These are phyloP conservation scores for Sitta carolinensis DNA, from an alignment of 2,797 vertebrate species.

Conservation along the genomic window DNA sequence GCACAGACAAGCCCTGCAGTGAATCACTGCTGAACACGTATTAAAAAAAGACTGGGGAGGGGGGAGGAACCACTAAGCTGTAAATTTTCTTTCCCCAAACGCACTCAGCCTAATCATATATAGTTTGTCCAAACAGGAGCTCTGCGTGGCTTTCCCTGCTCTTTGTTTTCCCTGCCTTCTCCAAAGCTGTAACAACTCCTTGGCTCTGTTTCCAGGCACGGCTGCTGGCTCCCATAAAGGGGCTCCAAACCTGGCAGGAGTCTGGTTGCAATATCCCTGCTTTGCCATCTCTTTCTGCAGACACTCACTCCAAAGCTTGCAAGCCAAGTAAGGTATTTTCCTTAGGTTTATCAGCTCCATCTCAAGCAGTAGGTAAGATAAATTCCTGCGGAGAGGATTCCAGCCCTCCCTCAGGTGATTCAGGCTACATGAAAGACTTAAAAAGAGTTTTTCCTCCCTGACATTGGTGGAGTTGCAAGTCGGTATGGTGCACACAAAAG, in stretches of 20 bases:
- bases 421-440: neutral
- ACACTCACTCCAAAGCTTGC: neutral
- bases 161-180: conserved; percentile 4
- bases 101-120: neutral
- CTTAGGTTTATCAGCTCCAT: neutral
- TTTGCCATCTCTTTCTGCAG: conserved; percentile 3
- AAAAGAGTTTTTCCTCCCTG: neutral
- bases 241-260: conserved; percentile 5
- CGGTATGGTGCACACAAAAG: neutral
- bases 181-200: neutral
- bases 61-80: fast-evolving
- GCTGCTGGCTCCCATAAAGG: conserved; percentile 4
- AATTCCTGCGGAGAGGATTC: neutral
- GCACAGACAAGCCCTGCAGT: neutral
- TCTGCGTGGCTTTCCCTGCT: neutral
- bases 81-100: neutral
- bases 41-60: neutral
- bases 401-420: neutral
- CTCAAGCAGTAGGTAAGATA: neutral
- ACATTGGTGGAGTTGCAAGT: neutral
- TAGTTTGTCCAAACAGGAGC: neutral
- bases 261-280: neutral
- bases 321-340: neutral
- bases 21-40: neutral
- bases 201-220: neutral